Base-by-base conservation (phyloP, 2,113 vertebrate genomes). In the Syrmaticus mikado region DNA sequence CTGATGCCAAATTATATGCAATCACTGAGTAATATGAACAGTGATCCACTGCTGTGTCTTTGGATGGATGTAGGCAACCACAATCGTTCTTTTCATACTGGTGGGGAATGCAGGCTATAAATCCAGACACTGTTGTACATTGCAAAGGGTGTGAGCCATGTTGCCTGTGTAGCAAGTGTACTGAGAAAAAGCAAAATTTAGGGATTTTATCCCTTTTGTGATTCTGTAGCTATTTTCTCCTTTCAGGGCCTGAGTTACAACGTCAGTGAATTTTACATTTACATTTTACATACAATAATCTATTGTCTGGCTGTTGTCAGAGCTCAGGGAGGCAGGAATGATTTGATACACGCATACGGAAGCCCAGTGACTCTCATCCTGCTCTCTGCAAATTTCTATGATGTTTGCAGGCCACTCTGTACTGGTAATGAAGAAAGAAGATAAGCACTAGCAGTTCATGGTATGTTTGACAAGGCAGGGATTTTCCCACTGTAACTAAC, bases 1-100 rank as follows among this genome's bases (percentile, higher is more conserved):
- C 71, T 85, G 81, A 76, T 82, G 92, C 91, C 95, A 96, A 96
- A 94, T 95, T 94, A 96, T 92, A 91, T 94, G 89, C 94, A 96
- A 82, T 96, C 91, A 90, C 87, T 89, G 81, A 76, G 81, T 93
- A 96, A 87, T 89, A 79, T 66, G 94, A 95, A 90, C 85, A 82
- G 89, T 85, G 92, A 92, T 86, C 90, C 71, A 90, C 86, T 94
- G 71, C 89, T 93, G 74, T 62, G 88, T 72, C 40, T 94, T 92
- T 92, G 86, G 94, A 93, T 92, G 86, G 94, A 93, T 70, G 53
- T 82, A 85, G 86, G 64, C 89, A 87, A 93, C 81, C 30, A 62
- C 90, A 85, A 89, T 89, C 0, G 62, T 86, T 89, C 67, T 85
- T 85, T 65, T 85, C 45, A 34, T 89, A 86, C 40, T 87, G 58